Conservation (phyloP, 2,113 vertebrate genomes). For the Proterorhinus semilunaris region DNA sequence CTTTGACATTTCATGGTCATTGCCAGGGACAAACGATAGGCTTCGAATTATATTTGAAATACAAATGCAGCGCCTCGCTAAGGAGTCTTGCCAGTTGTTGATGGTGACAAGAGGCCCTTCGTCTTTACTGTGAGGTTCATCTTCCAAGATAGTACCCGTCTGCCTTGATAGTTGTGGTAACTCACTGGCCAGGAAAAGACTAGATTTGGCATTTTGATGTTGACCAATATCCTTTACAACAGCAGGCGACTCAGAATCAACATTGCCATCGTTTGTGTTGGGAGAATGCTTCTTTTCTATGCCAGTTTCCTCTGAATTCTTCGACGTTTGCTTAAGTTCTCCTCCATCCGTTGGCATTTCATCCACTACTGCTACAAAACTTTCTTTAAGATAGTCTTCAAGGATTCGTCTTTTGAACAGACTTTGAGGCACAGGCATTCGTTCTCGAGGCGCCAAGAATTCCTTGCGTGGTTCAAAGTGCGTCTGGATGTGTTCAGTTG, state of each 20-base stretch:
- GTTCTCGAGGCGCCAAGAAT: slow-evolving; percentile 77
- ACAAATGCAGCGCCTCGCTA: slow-evolving; percentile 93
- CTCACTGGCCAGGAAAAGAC: slow-evolving; percentile 71
- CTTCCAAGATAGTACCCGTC: slow-evolving; percentile 89
- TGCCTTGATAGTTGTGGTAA: slow-evolving; percentile 74
- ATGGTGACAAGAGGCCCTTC: slow-evolving; percentile 92
- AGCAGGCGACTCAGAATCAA: slow-evolving; percentile 25
- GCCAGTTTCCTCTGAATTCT: slow-evolving; percentile 27
- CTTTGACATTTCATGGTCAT: slow-evolving; percentile 98
- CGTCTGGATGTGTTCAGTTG: slow-evolving; percentile 98
- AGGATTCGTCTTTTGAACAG: slow-evolving; percentile 71
- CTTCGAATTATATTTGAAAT: slow-evolving; percentile 97
- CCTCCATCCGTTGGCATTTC: slow-evolving; percentile 70
- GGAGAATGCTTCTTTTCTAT: slow-evolving; percentile 34
- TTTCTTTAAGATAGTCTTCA: slow-evolving; percentile 74
- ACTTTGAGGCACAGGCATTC: slow-evolving; percentile 64
- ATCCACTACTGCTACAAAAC: slow-evolving; percentile 60
- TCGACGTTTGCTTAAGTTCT: slow-evolving; percentile 45
- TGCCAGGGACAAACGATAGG: slow-evolving; percentile 96
- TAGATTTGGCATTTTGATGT: slow-evolving; percentile 79
- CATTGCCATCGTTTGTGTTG: slow-evolving; percentile 46
- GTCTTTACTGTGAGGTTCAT: slow-evolving; percentile 98
- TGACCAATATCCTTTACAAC: slow-evolving; percentile 52
- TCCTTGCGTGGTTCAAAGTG: slow-evolving; percentile 91
- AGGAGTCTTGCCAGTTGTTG: slow-evolving; percentile 95